These are phyloP conservation scores for Clistopyga incitator DNA, from an alignment of 2,888 invertebrate species.

Conservation along the genomic window DNA sequence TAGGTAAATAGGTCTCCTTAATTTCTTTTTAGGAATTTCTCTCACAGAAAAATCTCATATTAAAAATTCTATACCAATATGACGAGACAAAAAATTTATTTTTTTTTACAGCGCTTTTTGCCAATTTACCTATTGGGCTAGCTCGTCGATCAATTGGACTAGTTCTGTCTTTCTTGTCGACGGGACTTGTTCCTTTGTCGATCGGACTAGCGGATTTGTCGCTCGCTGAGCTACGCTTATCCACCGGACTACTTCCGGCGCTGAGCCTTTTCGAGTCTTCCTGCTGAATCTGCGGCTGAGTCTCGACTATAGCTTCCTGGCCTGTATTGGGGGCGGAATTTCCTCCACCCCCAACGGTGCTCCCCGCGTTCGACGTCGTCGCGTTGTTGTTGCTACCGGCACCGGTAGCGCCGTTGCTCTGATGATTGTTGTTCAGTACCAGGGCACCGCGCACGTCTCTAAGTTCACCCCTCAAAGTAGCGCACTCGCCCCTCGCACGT, in stretches of 20 bases:
- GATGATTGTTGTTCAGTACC: slow-evolving; percentile 79
- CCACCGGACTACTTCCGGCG: slow-evolving; percentile 81
- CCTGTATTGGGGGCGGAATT: slow-evolving; percentile 76
- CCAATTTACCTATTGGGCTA: slow-evolving; percentile 75
- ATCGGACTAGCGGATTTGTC: slow-evolving; percentile 85
- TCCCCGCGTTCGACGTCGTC: slow-evolving; percentile 74
- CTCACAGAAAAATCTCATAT: too few species aligned
- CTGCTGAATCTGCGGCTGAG: slow-evolving; percentile 72
- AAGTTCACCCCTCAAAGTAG: slow-evolving; percentile 85
- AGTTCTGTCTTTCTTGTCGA: slow-evolving; percentile 79
- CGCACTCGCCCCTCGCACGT: slow-evolving; percentile 87
- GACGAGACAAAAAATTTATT: too few species aligned
- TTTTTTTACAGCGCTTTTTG: neutral
- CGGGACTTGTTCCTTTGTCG: slow-evolving; percentile 82
- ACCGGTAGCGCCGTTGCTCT: slow-evolving; percentile 78
- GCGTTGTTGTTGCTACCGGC: slow-evolving; percentile 79
- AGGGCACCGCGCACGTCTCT: slow-evolving; percentile 85
- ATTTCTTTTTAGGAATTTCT: too few species aligned
- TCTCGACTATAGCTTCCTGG: slow-evolving; percentile 71
- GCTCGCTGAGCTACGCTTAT: slow-evolving; percentile 81
- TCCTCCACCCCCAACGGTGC: slow-evolving; percentile 71
- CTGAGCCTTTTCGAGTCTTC: slow-evolving; percentile 79
- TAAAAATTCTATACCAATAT: too few species aligned
- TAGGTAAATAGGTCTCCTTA: too few species aligned
- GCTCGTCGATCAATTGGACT: slow-evolving; percentile 76